phyloP scores from a whole-genome alignment of 2,113 vertebrate genomes.

The Talpa occidentalis region DNA sequence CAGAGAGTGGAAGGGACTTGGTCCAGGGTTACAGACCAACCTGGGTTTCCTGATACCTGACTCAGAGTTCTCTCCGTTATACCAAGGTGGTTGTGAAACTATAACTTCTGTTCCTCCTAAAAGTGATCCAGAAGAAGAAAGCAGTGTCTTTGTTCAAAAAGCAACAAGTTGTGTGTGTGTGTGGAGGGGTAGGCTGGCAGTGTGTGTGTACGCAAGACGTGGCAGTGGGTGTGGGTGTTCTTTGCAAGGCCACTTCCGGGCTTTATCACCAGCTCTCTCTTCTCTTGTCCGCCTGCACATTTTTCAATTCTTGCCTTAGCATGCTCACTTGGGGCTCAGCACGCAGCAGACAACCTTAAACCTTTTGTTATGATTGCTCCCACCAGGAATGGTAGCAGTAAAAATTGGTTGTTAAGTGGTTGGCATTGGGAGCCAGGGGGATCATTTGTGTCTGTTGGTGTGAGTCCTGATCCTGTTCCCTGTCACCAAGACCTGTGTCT shows the following conservation, averaged over 20 bases:
- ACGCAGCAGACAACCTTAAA: not conserved
- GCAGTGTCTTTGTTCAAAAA: not conserved
- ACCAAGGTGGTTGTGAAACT: not conserved
- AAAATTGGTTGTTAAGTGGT: constrained; percentile 42
- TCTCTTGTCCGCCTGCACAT: not conserved
- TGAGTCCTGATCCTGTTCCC: not conserved
- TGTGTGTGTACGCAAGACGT: not conserved
- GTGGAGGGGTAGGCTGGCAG: not conserved
- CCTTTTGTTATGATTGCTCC: constrained; percentile 48
- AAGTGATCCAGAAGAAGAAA: not conserved
- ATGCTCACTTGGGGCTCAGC: constrained; percentile 3
- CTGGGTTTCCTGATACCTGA: not conserved
- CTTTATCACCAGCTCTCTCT: not conserved
- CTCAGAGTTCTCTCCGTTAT: not conserved
- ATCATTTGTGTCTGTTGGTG: not conserved
- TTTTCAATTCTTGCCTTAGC: not conserved
- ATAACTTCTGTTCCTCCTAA: not conserved
- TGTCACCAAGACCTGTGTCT: not conserved
- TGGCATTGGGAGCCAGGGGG: not conserved
- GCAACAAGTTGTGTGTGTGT: not conserved
- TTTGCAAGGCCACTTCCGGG: rapidly evolving
- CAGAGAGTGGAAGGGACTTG: not conserved
- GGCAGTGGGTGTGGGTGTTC: not conserved
- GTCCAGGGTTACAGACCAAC: not conserved
- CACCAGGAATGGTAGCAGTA: not conserved